These are phyloP conservation scores for Elachura formosa DNA, from an alignment of 2,113 vertebrate genomes.

Conservation along the genomic window DNA sequence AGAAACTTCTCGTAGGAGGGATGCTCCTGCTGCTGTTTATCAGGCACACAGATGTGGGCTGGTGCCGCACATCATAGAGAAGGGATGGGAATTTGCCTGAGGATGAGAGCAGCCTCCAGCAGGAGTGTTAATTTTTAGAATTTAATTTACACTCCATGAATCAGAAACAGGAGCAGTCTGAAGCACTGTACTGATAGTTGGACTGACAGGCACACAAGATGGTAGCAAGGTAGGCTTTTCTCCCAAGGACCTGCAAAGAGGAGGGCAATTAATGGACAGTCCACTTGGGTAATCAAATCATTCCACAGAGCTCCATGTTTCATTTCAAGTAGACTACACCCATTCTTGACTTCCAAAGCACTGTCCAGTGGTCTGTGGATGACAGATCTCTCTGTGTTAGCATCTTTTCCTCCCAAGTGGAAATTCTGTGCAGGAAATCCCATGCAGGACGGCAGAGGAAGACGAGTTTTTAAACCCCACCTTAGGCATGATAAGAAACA, in stretches of 20 bases:
- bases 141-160: not conserved
- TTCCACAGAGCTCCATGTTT: not conserved
- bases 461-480: not conserved
- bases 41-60: accelerated
- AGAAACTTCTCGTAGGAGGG: not conserved
- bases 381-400: not conserved
- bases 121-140: not conserved
- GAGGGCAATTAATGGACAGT: not conserved
- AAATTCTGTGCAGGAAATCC: not conserved
- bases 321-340: not conserved
- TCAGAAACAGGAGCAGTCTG: not conserved
- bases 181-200: not conserved
- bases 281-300: not conserved
- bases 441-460: not conserved
- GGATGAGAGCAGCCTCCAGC: not conserved
- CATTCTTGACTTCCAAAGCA: not conserved
- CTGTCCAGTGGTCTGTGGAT: not conserved
- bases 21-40: not conserved
- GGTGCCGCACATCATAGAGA: not conserved
- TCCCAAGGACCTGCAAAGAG: not conserved
- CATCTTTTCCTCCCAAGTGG: not conserved
- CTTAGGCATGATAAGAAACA: not conserved
- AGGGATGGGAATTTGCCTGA: not conserved
- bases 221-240: not conserved
- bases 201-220: not conserved